Conservation (phyloP, 2,113 vertebrate species). For the Rhynchopsitta pachyrhyncha region DNA sequence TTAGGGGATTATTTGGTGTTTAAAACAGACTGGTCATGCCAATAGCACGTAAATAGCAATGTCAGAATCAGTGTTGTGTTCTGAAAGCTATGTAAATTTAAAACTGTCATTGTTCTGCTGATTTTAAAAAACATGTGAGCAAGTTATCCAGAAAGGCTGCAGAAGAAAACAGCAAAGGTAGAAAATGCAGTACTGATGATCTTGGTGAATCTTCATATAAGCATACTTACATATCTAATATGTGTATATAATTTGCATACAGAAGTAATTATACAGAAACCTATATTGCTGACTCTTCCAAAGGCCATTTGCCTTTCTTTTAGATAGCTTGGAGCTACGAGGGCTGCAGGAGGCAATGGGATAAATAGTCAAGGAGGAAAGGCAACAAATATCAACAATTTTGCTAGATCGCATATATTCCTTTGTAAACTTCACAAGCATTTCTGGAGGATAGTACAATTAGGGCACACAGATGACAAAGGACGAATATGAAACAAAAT, state of each 20-base stretch:
- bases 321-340: neutral
- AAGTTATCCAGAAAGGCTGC: neutral
- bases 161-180: neutral
- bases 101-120: neutral
- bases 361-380: neutral
- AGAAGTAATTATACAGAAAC: neutral
- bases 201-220: neutral
- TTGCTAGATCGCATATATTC: neutral
- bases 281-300: accelerated
- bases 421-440: neutral
- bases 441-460: neutral
- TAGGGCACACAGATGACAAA: neutral
- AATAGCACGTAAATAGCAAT: neutral
- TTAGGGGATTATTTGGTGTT: neutral
- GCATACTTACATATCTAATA: neutral
- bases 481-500: neutral
- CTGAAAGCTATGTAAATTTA: neutral
- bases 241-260: neutral
- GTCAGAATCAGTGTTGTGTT: neutral
- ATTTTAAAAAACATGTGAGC: neutral
- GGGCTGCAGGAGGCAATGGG: neutral
- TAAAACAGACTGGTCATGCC: neutral
- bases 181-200: neutral
- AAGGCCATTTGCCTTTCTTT: neutral
- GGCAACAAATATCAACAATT: neutral